Evolutionary conservation across 2,797 vertebrate genomes (phyloP), one percentile per base, ranked within the genome.

Genomic region (Naso thynnoides): DNA sequence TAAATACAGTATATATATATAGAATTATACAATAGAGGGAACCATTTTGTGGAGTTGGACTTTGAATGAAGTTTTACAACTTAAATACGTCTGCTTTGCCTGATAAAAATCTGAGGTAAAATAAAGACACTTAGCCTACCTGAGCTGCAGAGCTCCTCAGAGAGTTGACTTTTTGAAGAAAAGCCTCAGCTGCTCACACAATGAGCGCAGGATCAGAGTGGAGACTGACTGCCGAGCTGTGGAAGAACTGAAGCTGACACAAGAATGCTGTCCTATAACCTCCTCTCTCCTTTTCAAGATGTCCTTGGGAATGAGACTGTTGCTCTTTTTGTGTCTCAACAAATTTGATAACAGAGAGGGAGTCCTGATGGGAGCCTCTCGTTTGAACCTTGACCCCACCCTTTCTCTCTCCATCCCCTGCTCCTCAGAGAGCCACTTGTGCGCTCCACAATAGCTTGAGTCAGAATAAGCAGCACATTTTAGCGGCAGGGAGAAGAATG

Each of bases 351-450:
- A 95, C 87, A 92, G 89, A 91, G 83, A 81, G 63, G 79, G 86
- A 84, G 87, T 78, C 85, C 88, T 70, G 69, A 91, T 72, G 86
- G 86, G 92, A 89, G 92, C 81, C 88, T 90, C 82, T 87, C 76
- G 48, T 78, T 86, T 94, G 93, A 95, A 92, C 94, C 85, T 73
- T 95, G 91, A 94, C 94, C 94, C 86, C 88, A 81, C 89, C 85
- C 91, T 92, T 92, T 94, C 91, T 92, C 9, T 81, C 66, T 66
- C 90, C 83, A 80, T 86, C 86, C 84, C 89, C 90, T 82, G 89
- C 90, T 90, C 84, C 85, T 95, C 91, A 94, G 91, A 95, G 94
- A 90, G 90, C 90, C 94, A 95, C 95, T 95, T 95, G 94, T 95
- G 90, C 48, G 41, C 81, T 79, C 85, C 85, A 95, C 94, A 95